Conservation (phyloP, 2,113 vertebrate genomes). For the Ceuthmochares aereus region DNA sequence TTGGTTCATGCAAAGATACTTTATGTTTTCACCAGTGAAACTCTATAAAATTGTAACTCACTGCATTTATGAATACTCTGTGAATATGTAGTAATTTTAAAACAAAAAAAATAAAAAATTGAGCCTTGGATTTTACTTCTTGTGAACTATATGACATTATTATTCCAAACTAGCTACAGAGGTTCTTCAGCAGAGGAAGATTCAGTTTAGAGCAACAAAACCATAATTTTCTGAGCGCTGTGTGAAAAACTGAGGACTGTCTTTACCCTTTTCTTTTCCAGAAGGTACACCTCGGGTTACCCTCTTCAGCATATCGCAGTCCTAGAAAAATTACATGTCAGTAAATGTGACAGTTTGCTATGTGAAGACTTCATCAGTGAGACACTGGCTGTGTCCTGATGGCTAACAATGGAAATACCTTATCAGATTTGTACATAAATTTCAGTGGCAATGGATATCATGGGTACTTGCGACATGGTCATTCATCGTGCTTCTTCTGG, state of each 20-base stretch:
- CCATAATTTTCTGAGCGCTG: neutral
- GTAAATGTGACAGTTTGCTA: neutral
- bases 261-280: neutral
- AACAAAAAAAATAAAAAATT: neutral
- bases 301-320: neutral
- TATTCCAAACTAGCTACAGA: neutral
- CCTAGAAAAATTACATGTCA: neutral
- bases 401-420: neutral
- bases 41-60: neutral
- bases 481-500: rapidly evolving
- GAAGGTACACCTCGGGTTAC: neutral
- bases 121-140: neutral
- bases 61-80: neutral
- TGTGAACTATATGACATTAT: neutral
- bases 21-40: neutral
- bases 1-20: neutral
- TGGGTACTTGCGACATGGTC: rapidly evolving
- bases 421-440: neutral
- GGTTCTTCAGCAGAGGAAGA: neutral
- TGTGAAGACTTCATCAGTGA: neutral
- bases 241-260: neutral
- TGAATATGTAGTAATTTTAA: neutral
- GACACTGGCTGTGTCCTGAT: neutral
- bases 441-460: neutral
- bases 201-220: neutral